These are phyloP conservation scores for Parazoanthus atlanticus DNA, from an alignment of 92 coral and sea anemone genomes.

Conservation along the genomic window DNA sequence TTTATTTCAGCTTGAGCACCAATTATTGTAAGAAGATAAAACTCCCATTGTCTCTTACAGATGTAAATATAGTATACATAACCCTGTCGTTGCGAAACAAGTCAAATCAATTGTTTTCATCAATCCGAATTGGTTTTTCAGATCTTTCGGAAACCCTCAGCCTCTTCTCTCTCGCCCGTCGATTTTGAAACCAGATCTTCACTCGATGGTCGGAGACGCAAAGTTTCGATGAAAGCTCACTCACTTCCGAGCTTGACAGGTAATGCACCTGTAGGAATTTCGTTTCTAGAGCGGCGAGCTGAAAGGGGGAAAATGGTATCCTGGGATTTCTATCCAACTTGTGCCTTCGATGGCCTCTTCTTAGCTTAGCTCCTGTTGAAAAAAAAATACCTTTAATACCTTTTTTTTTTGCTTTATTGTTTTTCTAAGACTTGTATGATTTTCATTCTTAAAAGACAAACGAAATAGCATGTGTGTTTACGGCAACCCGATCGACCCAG, in stretches of 20 bases:
- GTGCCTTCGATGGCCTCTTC: slow-evolving; percentile 78
- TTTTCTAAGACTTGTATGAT: no score
- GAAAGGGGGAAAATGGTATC: slow-evolving; percentile 88
- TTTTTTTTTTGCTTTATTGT: no score
- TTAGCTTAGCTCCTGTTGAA: slow-evolving; percentile 81
- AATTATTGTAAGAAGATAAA: not conserved
- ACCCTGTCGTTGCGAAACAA: not conserved
- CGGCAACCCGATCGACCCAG: no score
- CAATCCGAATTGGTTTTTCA: not conserved
- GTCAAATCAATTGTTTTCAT: not conserved
- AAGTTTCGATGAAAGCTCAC: slow-evolving; percentile 72
- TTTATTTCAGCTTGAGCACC: not conserved
- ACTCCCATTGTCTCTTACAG: no score
- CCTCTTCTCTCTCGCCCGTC: slow-evolving; percentile 94
- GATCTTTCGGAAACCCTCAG: slow-evolving; percentile 7
- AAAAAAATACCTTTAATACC: not conserved
- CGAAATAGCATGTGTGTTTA: no score
- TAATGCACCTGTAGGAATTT: slow-evolving; percentile 88
- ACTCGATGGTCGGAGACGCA: slow-evolving; percentile 90
- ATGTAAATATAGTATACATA: no score
- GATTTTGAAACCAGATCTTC: slow-evolving; percentile 97
- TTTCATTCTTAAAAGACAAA: no score
- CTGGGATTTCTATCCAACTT: slow-evolving; percentile 95
- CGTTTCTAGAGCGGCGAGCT: slow-evolving; percentile 85
- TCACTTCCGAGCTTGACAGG: slow-evolving; percentile 90